These are phyloP conservation scores for Lepidostoma basale DNA, from an alignment of 1,140 invertebrate species.

Conservation along the genomic window DNA sequence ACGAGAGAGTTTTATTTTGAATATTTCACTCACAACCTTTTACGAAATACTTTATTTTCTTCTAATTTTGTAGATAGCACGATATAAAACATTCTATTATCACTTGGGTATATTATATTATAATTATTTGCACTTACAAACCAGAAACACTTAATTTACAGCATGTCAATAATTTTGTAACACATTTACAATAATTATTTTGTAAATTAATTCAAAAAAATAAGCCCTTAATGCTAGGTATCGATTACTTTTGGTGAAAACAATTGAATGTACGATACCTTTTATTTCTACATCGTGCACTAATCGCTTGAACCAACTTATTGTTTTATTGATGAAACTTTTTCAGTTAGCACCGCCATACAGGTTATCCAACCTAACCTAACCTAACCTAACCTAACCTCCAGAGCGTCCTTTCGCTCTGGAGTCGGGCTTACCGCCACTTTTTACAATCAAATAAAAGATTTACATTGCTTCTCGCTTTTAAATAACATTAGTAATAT, in stretches of 20 bases:
- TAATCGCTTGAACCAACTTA: too few species aligned
- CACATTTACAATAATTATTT: not conserved
- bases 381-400: too few species aligned
- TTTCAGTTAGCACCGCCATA: too few species aligned
- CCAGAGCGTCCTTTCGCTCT: too few species aligned
- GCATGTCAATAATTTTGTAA: not conserved
- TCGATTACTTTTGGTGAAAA: not conserved
- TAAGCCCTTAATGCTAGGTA: not conserved
- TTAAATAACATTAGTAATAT: constrained; percentile 5
- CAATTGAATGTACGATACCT: too few species aligned
- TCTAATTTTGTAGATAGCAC: constrained; percentile 2
- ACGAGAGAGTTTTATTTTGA: not conserved
- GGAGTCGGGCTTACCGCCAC: constrained; percentile 8
- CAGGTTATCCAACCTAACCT: too few species aligned
- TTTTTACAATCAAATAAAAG: constrained; percentile 19
- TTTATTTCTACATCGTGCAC: too few species aligned
- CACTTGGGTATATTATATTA: too few species aligned
- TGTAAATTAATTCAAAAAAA: not conserved
- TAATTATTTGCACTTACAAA: not conserved
- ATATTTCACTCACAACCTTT: too few species aligned
- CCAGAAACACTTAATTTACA: not conserved
- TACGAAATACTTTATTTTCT: constrained; percentile 4
- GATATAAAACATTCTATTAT: constrained; percentile 1
- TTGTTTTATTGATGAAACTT: too few species aligned
- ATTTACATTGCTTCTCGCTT: constrained; percentile 26